Base-by-base conservation (phyloP, 2,797 vertebrate species). In the Sebastes taczanowskii region DNA sequence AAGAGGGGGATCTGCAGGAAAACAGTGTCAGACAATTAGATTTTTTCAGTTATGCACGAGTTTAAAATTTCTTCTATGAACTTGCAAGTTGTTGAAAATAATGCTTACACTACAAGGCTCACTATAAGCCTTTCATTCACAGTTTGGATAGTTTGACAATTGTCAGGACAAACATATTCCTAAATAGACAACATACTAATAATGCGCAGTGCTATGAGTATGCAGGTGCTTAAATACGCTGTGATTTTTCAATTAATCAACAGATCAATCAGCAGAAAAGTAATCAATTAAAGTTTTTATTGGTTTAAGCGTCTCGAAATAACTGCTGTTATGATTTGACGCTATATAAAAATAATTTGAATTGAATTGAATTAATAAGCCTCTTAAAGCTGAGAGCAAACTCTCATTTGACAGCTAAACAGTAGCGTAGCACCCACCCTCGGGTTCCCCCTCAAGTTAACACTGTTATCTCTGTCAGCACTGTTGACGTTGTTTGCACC, bases 1-100 rank as follows among this genome's bases (percentile, higher is more conserved):
- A 99, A 99, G 7, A 99, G 95, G 0, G 98, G 98, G 85, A 99
- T 99, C 98, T 99, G 87, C 64, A 81, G 83, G 78, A 67, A 58
- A 69, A 74, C 3, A 59, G 10, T 11, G 8, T 23, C 13, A 53
- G 18, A 60, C 6, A 42, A 22, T 30, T 3, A 61, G 2, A 35
- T 55, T 34, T n/a, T 52, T 59, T 60, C 10, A 55, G 30, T 38
- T 25, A 67, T 61, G n/a, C 20, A 29, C 14, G 0, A 60, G 14
- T 61, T 67, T 11, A 42, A 42, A 20, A 72, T 13, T 63, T 6
- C 25, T 11, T 64, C 4, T 7, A 29, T 66, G 2, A 81, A 71
- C 16, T 34, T 34, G 3, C 2, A 55, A 30, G 9, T 42, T 77
- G 20, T 14, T 14, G 6, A 66, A 56, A 62, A 46, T 16, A 64